Base-by-base conservation (phyloP, 1,140 invertebrate species). In the Calliopsis andreniformis region DNA sequence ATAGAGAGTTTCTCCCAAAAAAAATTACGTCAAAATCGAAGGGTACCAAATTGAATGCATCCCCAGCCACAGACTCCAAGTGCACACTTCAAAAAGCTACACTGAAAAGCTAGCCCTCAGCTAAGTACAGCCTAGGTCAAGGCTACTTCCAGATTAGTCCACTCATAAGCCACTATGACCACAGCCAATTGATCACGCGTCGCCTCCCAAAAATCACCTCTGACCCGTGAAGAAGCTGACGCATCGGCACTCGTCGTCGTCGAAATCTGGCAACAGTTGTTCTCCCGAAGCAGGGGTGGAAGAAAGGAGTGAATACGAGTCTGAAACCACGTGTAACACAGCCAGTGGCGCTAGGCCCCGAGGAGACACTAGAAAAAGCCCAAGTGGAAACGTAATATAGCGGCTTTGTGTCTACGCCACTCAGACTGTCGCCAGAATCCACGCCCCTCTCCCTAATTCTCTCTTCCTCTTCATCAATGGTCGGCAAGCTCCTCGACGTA, bases 381-480 rank as follows among this genome's bases (percentile, higher is more conserved):
- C 56, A 78, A 90, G 87, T 88, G 86, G 89, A 89, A 90, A 90
- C 75, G 86, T 89, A 90, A 89, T 90, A 90, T 82, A 86, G 55
- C 69, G 79, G 71, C 87, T 89, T 90, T 91, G 89, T 89, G 84
- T 81, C 72, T 72, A 56, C 77, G 59, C 69, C 81, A 86, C 87
- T 87, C 84, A 87, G 85, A 87, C 85, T 67, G 66, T 53, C 79
- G 67, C 30, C 56, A 43, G 39, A 72, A 73, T 75, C 28, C 30
- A 39, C 30, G 56, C 43, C 63, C 58, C 61, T 71, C 63, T 43
- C 20, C 20, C 35, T 43, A 39, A 10, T 42, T 23, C 51, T 32
- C 35, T 5, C 16, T 0, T 30, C 43, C 3, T 23, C 18, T 35
- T 39, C 12, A 2, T 66, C 63, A 35, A 51, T 77, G 25, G 18